phyloP scores from a whole-genome alignment of 2,797 vertebrate species.

The Phoebastria nigripes region DNA sequence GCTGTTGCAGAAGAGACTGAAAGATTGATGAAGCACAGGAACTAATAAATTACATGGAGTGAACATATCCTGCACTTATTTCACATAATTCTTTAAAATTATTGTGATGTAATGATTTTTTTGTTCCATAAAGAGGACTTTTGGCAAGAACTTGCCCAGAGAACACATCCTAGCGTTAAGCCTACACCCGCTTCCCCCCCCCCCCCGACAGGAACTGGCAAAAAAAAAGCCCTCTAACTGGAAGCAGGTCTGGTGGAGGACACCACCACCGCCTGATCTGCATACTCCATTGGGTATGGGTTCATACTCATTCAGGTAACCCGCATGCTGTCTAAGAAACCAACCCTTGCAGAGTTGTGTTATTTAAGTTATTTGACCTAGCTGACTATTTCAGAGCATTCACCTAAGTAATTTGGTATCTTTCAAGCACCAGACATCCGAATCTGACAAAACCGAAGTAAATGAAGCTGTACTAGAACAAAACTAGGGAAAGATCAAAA shows the following conservation, averaged over 20 bases:
- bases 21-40: conserved; percentile 46
- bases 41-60: conserved; percentile 28
- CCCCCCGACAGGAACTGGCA: not conserved
- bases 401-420: not conserved
- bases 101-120: conserved; percentile 30
- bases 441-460: not conserved
- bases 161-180: not conserved
- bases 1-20: conserved; percentile 21
- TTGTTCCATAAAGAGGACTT: not conserved
- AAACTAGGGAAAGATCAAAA: not conserved
- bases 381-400: not conserved
- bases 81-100: conserved; percentile 45
- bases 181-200: not conserved
- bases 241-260: not conserved
- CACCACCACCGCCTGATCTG: not conserved
- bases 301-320: not conserved
- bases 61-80: conserved; percentile 4
- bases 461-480: not conserved
- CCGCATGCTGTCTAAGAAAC: not conserved
- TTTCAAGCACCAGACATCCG: not conserved
- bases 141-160: conserved; percentile 14
- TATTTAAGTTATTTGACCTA: not conserved
- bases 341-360: not conserved
- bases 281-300: not conserved
- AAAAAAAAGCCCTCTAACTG: not conserved